Evolutionary conservation across 2,888 invertebrate species (phyloP), one percentile per base, ranked within the genome.

Genomic region (Lithosia quadra): DNA sequence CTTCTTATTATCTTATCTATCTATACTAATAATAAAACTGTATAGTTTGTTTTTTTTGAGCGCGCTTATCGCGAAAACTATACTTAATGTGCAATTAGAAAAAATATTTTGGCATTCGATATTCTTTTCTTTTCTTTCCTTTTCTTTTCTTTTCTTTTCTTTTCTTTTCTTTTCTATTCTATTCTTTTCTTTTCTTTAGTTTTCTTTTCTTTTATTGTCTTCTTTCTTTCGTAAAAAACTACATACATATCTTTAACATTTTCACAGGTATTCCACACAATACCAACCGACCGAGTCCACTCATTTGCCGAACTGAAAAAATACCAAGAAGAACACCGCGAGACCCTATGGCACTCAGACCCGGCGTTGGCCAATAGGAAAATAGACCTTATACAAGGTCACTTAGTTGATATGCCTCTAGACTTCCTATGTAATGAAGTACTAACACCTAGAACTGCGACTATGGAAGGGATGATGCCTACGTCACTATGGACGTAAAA

Each of bases 401-500:
- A 97, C 89, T 88, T 99, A 69, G 99, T 99, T 0, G 96, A 98
- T 79, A 95, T 99, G 88, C 99, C 99, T 0, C 91, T 99, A 65
- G 96, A 98, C 71, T 99, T 99, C 92, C 96, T 99, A n/a, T 96
- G 96, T 84, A 96, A 97, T 78, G 99, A 99, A 92, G 96, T 96
- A 58, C 95, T 99, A 58, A 98, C 97, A 22, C 99, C 99, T 10
- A 96, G 97, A 65, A 96, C 97, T 56, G 96, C 96, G 21, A 97
- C 98, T 24, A 98, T 98, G 89, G 99, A 99, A 90, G 98, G 98
- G 62, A 97, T 99, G 85, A 97, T 99, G 96, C 99, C 99, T 4
- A 98, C 98, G 39, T 96, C 98, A 1, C 95, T 99, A 24, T 99
- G 99, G 99, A 99, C 99, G 22, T 98, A 74, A 73, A 15, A 43